Evolutionary conservation across 1,140 invertebrate genomes (phyloP).

Genomic region (Drosophila prosaltans): DNA sequence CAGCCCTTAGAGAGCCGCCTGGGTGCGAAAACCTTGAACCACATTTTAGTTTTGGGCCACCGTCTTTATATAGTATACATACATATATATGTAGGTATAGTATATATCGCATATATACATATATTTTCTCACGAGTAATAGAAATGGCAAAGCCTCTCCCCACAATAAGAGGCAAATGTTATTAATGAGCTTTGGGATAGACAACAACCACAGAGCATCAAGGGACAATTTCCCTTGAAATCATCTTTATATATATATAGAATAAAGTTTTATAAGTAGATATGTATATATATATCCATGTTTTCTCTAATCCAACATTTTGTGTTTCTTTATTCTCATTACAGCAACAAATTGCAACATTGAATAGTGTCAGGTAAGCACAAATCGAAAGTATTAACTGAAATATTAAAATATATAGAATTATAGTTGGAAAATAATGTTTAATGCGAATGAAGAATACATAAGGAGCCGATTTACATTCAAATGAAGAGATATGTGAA

Average conservation of each 20-base stretch:
- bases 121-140: not conserved
- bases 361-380: not conserved
- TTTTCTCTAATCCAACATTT: not conserved
- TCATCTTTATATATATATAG: not conserved
- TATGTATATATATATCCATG: not conserved
- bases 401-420: no score
- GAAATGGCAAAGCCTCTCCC: no score
- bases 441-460: no score
- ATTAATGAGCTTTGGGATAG: conserved; percentile 59
- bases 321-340: conserved; percentile 24
- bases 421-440: no score
- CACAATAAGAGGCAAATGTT: conserved; percentile 52
- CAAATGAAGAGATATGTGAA: no score
- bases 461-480: no score
- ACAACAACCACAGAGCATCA: conserved; percentile 10
- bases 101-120: not conserved
- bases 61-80: no score
- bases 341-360: conserved; percentile 24
- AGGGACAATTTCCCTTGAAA: no score
- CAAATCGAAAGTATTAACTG: not conserved
- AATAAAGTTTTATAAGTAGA: no score
- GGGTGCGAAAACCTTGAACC: conserved; percentile 59
- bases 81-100: no score
- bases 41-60: conserved; percentile 26
- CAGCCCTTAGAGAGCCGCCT: conserved; percentile 10